phyloP scores from a whole-genome alignment of 2,888 invertebrate species.

The Microchrysa polita region DNA sequence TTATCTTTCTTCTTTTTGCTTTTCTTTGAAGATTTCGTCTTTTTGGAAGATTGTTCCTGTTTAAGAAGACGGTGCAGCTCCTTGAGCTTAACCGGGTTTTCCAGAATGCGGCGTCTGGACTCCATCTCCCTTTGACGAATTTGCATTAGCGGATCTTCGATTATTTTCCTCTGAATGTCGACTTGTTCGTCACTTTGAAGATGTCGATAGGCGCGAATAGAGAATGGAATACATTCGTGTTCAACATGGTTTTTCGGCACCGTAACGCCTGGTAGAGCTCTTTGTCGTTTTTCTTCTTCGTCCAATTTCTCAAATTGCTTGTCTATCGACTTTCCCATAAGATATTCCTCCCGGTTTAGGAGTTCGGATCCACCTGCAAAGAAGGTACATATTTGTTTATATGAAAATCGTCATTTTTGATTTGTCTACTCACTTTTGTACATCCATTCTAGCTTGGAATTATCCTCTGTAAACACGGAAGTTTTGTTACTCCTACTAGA shows the following conservation, averaged over 20 bases:
- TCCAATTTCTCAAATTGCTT: constrained; percentile 78
- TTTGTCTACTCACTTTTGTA: constrained; percentile 71
- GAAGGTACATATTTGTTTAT: neutral
- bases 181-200: constrained; percentile 74
- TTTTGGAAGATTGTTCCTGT: constrained; percentile 64
- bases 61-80: constrained; percentile 82
- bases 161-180: constrained; percentile 86
- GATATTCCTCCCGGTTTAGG: constrained; percentile 84
- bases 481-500: neutral
- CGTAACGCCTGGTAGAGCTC: constrained; percentile 59
- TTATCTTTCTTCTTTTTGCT: constrained; percentile 52
- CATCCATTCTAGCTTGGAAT: constrained; percentile 85
- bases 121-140: constrained; percentile 93
- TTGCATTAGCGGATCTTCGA: constrained; percentile 91
- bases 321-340: constrained; percentile 84
- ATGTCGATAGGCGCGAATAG: constrained; percentile 67
- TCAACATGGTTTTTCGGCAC: constrained; percentile 74
- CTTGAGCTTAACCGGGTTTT: constrained; percentile 92
- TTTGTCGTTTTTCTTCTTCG: constrained; percentile 61
- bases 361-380: constrained; percentile 57
- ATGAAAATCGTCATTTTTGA: too few species aligned
- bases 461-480: constrained; percentile 43
- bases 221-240: constrained; percentile 81
- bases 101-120: constrained; percentile 81
- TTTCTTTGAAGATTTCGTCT: constrained; percentile 55